Base-by-base conservation (phyloP, 2,888 invertebrate genomes). In the Drosophila nr. perissopoda region DNA sequence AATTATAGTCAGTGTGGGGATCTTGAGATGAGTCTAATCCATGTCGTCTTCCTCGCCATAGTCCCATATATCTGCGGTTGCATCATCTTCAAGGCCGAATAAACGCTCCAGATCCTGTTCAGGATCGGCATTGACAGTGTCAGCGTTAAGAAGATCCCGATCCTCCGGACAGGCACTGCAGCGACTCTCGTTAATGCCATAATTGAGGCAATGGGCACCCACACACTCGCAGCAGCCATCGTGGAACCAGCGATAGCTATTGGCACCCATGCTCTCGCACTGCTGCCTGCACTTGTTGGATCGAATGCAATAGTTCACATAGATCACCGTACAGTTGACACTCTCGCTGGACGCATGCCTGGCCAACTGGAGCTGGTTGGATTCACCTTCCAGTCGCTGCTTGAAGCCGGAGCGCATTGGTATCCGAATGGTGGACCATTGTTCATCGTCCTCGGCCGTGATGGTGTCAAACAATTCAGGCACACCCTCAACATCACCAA, bases 171-270 rank as follows among this genome's bases (percentile, higher is more conserved):
- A 96, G 21, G 94, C 94, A 25, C 94, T 91, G 80, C 96, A 96
- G 81, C 96, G 95, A 94, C 97, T 97, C 91, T 97, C 97, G 84
- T 97, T 96, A 85, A 97, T 96, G 13, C 98, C 98, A 92, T 97
- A 98, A 92, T 97, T 97, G 71, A 97, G 94, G 91, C 98, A 98
- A 54, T 96, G 96, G 78, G 96, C 95, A 3, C 98, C 98, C 57
- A 98, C 95, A 91, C 98, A 98, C 93, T 98, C 97, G 92, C 98
- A 98, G 92, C 98, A 98, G 6, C 98, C 98, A 91, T 98, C 97
- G 93, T 98, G 97, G 93, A 98, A 98, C 98, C 98, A 98, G 79
- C 98, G 95, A 94, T 94, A 98, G 93, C 92, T 92, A 59, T 81
- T 91, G 10, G 93, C 88, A 0, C 93, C 93, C 92, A 93, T 92